A percentile compares a stretch with the other conserved stretches of the same genome.
phyloP scores from a whole-genome alignment of 2,888 invertebrate genomes.

The Caenorhabditis sp. region DNA sequence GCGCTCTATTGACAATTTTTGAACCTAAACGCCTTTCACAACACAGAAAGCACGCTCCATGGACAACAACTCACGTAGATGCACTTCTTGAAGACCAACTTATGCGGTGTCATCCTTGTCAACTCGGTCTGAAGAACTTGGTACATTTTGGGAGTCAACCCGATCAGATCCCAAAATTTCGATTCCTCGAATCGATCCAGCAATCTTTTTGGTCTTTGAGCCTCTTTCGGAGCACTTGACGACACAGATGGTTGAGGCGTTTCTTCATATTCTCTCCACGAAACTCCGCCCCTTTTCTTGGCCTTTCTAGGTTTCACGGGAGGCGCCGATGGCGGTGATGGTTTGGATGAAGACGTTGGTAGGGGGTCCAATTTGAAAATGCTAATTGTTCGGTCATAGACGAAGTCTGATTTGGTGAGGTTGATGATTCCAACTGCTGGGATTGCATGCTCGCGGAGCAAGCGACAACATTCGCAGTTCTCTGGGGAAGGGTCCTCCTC shows the following conservation, averaged over 20 bases:
- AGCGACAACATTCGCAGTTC: conserved; percentile 36
- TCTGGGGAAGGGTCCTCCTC: neutral
- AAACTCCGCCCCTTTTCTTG: neutral
- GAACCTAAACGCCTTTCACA: too few relatives aligned
- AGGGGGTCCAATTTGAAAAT: conserved; percentile 14
- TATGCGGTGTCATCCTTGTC: neutral
- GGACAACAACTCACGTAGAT: conserved; percentile 36
- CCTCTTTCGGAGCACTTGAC: neutral
- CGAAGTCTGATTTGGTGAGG: conserved; percentile 25
- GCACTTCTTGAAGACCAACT: conserved; percentile 40
- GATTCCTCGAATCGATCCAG: conserved; percentile 48
- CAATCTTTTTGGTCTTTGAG: neutral
- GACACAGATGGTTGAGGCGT: neutral
- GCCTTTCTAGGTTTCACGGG: too few relatives aligned
- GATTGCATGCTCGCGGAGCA: conserved; percentile 16
- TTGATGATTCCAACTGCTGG: conserved; percentile 29
- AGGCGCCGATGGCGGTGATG: neutral
- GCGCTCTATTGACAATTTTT: too few relatives aligned
- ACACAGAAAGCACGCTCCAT: too few relatives aligned
- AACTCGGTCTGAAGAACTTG: conserved; percentile 3
- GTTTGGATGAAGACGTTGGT: neutral
- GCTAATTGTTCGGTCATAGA: conserved; percentile 30
- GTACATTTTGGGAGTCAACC: conserved; percentile 37
- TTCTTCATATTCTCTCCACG: too few relatives aligned
- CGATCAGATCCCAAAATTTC: conserved; percentile 46